Conservation (phyloP, 2,797 vertebrate species). For the Pseudochirops cupreus region DNA sequence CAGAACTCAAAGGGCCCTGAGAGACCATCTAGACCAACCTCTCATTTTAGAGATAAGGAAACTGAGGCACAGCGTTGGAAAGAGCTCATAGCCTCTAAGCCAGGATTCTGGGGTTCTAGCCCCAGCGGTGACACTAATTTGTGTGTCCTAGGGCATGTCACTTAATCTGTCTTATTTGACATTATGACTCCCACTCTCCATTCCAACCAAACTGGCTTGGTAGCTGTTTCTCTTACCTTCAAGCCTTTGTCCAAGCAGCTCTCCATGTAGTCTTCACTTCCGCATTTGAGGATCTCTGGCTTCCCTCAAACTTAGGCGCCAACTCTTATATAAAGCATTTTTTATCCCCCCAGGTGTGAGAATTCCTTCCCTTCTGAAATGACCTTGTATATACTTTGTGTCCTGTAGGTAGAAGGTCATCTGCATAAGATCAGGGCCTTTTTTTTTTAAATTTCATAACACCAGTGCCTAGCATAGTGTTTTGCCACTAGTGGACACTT, state of each 20-base stretch:
- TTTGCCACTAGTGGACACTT: background rate
- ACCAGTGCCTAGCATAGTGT: background rate
- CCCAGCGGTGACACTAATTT: background rate
- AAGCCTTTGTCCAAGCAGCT: background rate
- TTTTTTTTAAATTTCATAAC: background rate
- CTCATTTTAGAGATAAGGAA: slow-evolving; percentile 29
- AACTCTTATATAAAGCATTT: background rate
- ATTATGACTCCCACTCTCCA: background rate
- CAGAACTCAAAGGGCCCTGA: background rate
- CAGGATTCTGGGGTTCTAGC: background rate
- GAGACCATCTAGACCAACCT: background rate
- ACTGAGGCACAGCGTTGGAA: background rate
- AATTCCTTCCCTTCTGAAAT: background rate
- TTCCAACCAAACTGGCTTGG: background rate
- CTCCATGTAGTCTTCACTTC: background rate
- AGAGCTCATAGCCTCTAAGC: background rate
- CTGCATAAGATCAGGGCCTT: background rate
- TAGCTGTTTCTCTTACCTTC: background rate
- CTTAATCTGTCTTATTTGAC: background rate
- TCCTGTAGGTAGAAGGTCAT: background rate
- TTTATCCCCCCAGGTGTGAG: background rate
- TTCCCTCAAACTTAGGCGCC: background rate
- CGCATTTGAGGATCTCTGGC: background rate
- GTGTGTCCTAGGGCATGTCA: background rate
- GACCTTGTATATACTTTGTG: background rate